phyloP scores from a whole-genome alignment of 2,888 invertebrate species.

The Caradrina kadenii region DNA sequence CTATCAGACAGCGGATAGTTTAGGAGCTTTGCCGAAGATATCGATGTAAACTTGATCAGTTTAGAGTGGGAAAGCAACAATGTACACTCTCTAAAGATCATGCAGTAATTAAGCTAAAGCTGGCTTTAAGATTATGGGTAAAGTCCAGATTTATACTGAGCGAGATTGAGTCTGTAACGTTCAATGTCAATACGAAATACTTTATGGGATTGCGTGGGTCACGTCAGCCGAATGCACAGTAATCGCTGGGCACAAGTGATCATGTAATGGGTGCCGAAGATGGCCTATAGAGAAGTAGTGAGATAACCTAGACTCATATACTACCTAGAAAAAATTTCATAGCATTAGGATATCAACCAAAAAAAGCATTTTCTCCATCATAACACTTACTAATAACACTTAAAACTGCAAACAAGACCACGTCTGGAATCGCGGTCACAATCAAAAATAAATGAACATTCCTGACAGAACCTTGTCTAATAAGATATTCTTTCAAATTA shows the following conservation, averaged over 20 bases:
- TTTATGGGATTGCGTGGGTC: no score
- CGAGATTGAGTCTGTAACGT: neutral
- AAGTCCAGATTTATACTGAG: neutral
- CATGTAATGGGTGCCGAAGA: no score
- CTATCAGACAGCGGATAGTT: slow-evolving; percentile 30
- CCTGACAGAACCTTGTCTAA: slow-evolving; percentile 4
- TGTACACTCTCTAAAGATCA: neutral
- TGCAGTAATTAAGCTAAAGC: neutral
- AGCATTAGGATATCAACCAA: no score
- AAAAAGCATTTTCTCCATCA: no score
- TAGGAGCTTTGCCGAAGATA: slow-evolving; percentile 20
- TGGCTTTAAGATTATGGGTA: neutral
- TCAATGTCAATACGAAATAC: no score
- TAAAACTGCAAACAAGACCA: neutral
- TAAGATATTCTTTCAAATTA: slow-evolving; percentile 30
- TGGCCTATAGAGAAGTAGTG: no score
- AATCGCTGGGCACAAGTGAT: no score
- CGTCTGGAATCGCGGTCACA: slow-evolving; percentile 10
- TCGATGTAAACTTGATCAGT: slow-evolving; percentile 1
- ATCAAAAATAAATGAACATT: slow-evolving; percentile 26
- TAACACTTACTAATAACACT: no score
- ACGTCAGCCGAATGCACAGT: no score
- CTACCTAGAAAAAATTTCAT: no score
- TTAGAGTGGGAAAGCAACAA: slow-evolving; percentile 3
- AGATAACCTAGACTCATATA: no score